Percentiles rank a stretch among this genome's conserved stretches.
Evolutionary conservation across 2,113 vertebrate genomes (phyloP).

Genomic region (Okapia johnstoni): DNA sequence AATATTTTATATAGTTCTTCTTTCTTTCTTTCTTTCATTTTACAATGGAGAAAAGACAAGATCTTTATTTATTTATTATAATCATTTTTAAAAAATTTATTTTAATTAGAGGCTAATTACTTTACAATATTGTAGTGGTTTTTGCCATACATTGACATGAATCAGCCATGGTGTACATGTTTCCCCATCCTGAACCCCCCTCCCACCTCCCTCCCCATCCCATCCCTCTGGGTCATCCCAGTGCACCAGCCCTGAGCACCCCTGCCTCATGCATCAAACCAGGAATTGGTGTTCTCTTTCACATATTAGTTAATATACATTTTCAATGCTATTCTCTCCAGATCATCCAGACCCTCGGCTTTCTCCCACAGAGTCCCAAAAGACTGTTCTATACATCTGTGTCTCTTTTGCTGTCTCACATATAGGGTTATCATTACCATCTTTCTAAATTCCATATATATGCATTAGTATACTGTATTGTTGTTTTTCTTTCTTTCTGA

Average conservation of each 20-base stretch:
- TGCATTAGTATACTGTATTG: background rate
- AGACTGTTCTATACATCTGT: background rate
- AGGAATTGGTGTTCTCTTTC: background rate
- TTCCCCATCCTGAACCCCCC: background rate
- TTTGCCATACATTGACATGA: background rate
- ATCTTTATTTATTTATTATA: background rate
- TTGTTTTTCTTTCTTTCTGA: background rate
- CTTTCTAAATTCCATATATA: background rate
- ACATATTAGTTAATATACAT: background rate
- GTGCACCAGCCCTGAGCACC: background rate
- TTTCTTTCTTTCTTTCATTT: background rate
- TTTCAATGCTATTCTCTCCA: background rate
- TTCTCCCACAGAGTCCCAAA: background rate
- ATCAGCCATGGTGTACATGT: background rate
- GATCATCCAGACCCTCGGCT: fast-evolving
- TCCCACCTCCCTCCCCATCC: background rate
- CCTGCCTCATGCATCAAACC: background rate
- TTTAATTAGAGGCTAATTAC: background rate
- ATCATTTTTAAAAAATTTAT: background rate
- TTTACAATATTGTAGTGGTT: background rate
- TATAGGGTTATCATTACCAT: background rate
- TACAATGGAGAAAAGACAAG: background rate
- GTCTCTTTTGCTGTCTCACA: background rate
- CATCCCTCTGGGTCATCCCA: background rate
- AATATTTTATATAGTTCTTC: background rate